Evolutionary conservation across 2,888 invertebrate genomes (phyloP), one percentile per base, ranked within the genome.

Genomic region (Caenorhabditis panamensis): DNA sequence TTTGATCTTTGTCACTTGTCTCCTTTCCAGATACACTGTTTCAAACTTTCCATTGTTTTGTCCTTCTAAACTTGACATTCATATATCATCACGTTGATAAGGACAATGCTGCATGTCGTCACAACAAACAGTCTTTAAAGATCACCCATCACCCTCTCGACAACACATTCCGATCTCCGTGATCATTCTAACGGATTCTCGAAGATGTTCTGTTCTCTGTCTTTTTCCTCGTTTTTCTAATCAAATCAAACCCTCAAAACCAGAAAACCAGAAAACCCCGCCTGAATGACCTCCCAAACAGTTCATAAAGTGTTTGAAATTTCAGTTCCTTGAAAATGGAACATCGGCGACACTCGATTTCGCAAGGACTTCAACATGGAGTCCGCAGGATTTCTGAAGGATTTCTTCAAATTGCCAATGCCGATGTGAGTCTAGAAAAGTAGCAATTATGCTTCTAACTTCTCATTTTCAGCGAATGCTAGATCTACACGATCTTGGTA

Each of bases 401-500:
- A 24, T 80, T 80, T 31, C 56, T 75, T n/a, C 80, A 80, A 13
- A 68, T 73, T 37, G 56, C 79, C 9, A 75, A 75, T 68, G 63
- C 80, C 37, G 80, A 80, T 61, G 80, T 80, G 44, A 69, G 73
- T n/a, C n/a, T n/a, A n/a, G n/a, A n/a, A n/a, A n/a, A n/a, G n/a
- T n/a, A n/a, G n/a, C n/a, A n/a, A n/a, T 11, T 36, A 53, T 26
- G 18, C 44, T 13, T 24, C 24, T 5, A 53, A 16, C 16, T 4
- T 9, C 16, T 26, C 53, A 11, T 1, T 75, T 75, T 24, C 75
- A 80, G 80, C n/a, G 80, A 20, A 53, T 80, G 44, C 53, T 80
- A 24, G 80, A 80, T 53, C 62, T 80, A 0, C 80, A 80, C 31
- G 80, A 80, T 20, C 26, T 80, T 16, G 75, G 80, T 59, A 80